phyloP scores from a whole-genome alignment of 2,797 vertebrate genomes.

The Lateolabrax maculatus region DNA sequence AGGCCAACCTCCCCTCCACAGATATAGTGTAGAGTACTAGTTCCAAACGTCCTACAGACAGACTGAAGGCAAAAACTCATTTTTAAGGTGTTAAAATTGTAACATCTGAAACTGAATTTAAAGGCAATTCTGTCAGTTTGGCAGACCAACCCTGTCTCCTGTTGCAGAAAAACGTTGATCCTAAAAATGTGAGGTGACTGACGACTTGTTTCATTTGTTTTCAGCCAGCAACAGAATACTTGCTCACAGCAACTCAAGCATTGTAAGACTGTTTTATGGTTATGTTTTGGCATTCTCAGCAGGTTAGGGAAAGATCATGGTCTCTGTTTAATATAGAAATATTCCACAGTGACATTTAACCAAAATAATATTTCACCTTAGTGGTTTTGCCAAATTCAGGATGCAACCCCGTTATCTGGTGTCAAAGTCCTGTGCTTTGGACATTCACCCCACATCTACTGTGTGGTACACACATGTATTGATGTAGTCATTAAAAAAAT shows the following conservation, averaged over 20 bases:
- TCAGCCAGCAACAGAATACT: not conserved
- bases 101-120: not conserved
- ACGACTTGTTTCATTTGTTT: not conserved
- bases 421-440: not conserved
- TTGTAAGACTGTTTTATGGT: not conserved
- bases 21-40: not conserved
- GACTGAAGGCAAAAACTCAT: not conserved
- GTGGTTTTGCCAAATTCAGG: not conserved
- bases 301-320: not conserved
- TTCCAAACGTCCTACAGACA: not conserved
- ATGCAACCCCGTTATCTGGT: not conserved
- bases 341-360: not conserved
- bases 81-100: not conserved
- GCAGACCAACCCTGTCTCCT: too few relatives aligned
- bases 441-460: not conserved
- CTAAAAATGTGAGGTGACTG: not conserved
- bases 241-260: not conserved
- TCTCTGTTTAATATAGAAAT: not conserved
- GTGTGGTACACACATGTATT: not conserved
- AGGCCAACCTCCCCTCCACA: not conserved
- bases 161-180: not conserved
- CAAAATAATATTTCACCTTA: not conserved
- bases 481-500: not conserved
- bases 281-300: not conserved
- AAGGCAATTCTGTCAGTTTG: not conserved